These are phyloP conservation scores for Perodicticus potto DNA, from an alignment of 2,797 vertebrate species.

Conservation along the genomic window DNA sequence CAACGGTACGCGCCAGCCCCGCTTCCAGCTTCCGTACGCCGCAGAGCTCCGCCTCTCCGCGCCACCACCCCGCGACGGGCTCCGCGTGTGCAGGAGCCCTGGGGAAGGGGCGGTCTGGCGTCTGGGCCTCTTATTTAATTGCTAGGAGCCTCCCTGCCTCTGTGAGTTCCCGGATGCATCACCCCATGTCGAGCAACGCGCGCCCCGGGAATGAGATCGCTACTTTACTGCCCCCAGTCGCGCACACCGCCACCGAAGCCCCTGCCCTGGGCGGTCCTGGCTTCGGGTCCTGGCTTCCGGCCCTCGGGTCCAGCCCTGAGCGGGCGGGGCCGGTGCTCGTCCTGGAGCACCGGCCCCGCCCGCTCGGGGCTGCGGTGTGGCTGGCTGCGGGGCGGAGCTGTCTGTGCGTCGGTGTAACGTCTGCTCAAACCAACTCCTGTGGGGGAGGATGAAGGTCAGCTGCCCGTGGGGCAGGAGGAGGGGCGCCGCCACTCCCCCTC, in stretches of 20 bases:
- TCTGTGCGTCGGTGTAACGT: background rate
- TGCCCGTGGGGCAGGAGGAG: background rate
- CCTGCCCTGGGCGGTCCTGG: background rate
- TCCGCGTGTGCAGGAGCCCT: no score
- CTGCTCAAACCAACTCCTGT: background rate
- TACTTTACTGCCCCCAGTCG: background rate
- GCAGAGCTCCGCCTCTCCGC: no score
- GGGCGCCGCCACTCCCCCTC: no score
- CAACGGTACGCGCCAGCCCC: conserved; percentile 44
- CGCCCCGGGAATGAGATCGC: background rate
- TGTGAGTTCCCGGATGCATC: no score
- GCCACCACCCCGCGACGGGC: no score
- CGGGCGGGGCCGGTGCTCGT: no score
- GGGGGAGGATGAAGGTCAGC: background rate
- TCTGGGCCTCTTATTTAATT: background rate
- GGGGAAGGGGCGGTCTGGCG: no score
- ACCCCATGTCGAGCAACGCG: background rate
- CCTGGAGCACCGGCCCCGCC: no score
- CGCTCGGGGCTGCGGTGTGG: no score
- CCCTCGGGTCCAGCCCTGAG: no score
- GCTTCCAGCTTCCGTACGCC: conserved; percentile 15
- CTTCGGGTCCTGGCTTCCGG: no score
- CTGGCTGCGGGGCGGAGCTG: no score
- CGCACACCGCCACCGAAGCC: background rate
- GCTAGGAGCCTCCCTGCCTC: background rate